A percentile compares a stretch with the other conserved stretches of the same genome.
phyloP scores from a whole-genome alignment of 1,140 invertebrate genomes.

The Branchinecta lindahli region DNA sequence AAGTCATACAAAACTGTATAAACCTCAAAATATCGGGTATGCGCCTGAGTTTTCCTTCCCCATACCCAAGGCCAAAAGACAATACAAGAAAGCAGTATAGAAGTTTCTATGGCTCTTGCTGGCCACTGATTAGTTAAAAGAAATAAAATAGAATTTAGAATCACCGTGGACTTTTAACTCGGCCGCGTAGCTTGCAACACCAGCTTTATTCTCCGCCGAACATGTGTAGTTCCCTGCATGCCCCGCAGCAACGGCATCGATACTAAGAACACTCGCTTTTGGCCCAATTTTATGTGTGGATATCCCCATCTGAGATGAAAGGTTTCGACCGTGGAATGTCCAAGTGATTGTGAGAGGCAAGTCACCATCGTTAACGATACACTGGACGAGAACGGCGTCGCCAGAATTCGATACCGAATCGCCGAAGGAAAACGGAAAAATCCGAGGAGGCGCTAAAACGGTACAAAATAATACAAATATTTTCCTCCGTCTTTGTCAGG shows the following conservation, averaged over 20 bases:
- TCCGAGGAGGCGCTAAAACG: constrained; percentile 40
- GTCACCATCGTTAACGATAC: constrained; percentile 24
- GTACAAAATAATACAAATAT: constrained; percentile 20
- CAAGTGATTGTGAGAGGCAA: constrained; percentile 43
- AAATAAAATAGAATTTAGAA: neutral
- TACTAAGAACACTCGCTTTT: constrained; percentile 52
- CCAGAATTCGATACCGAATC: constrained; percentile 32
- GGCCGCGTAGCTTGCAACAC: constrained; percentile 47
- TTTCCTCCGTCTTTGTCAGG: too few relatives aligned
- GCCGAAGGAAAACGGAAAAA: constrained; percentile 44
- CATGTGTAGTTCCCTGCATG: constrained; percentile 63
- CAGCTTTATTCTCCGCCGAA: constrained; percentile 40
- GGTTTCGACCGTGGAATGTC: constrained; percentile 47
- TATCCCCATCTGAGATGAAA: constrained; percentile 28
- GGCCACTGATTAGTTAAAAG: too few relatives aligned
- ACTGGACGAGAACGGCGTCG: constrained; percentile 41
- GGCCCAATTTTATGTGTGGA: constrained; percentile 41
- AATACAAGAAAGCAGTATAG: too few relatives aligned
- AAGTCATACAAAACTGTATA: too few relatives aligned
- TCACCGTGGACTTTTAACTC: constrained; percentile 68
- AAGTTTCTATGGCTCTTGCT: too few relatives aligned
- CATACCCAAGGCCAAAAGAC: neutral
- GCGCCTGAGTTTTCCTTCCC: too few relatives aligned
- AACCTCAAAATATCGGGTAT: too few relatives aligned
- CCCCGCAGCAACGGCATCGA: constrained; percentile 51